Percentiles rank a stretch among this genome's conserved stretches.
Evolutionary conservation across 2,888 invertebrate genomes (phyloP).

Genomic region (Cataglyphis altisquamis): DNA sequence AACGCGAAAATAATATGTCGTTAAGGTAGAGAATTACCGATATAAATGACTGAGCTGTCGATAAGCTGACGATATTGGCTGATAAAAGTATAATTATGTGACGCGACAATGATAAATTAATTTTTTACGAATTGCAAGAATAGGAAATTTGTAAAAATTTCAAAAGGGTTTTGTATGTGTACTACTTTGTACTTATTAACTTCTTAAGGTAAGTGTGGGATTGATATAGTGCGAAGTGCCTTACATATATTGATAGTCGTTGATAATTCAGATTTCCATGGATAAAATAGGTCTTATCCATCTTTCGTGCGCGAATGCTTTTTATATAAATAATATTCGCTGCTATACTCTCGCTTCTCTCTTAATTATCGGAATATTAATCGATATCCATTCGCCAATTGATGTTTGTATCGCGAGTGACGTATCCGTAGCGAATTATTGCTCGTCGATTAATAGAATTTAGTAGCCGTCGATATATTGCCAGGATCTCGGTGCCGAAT

Average conservation of each 20-base stretch:
- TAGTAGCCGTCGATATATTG: conserved; percentile 65
- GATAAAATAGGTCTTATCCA: conserved; percentile 29
- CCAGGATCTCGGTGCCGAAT: conserved; percentile 67
- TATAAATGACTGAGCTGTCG: conserved; percentile 31
- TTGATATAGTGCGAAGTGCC: conserved; percentile 43
- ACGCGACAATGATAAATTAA: conserved; percentile 10
- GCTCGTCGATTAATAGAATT: conserved; percentile 59
- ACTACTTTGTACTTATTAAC: conserved; percentile 4
- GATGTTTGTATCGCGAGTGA: conserved; percentile 39
- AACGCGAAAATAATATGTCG: conserved; percentile 13
- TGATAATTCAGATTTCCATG: conserved; percentile 42
- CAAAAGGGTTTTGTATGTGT: not conserved
- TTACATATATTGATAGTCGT: conserved; percentile 32
- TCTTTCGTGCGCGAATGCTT: conserved; percentile 40
- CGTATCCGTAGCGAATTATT: conserved; percentile 53
- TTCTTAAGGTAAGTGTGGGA: conserved; percentile 33
- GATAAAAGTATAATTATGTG: not conserved
- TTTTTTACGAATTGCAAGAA: not conserved
- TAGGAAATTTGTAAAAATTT: conserved; percentile 20
- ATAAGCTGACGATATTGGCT: conserved; percentile 8
- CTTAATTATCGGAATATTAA: conserved; percentile 47
- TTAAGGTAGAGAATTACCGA: conserved; percentile 31
- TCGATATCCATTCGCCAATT: conserved; percentile 20
- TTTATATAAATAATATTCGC: conserved; percentile 49
- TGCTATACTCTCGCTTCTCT: conserved; percentile 46